phyloP scores from a whole-genome alignment of 1,140 invertebrate genomes.

The Campoletis sonorensis region DNA sequence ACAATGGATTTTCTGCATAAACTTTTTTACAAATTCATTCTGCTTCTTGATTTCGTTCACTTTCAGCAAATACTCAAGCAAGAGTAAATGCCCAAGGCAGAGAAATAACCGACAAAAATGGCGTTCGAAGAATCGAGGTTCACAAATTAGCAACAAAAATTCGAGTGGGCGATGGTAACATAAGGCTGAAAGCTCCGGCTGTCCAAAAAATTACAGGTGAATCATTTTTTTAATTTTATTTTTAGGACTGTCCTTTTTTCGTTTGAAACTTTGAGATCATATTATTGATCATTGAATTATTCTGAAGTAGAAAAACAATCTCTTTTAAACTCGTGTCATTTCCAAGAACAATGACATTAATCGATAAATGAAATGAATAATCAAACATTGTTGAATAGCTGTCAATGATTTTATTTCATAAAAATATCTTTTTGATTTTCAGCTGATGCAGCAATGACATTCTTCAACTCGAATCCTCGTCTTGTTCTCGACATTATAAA shows the following conservation, averaged over 20 bases:
- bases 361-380: background rate
- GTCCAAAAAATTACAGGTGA: constrained; percentile 72
- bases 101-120: constrained; percentile 77
- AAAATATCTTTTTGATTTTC: constrained; percentile 48
- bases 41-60: background rate
- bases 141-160: constrained; percentile 80
- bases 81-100: constrained; percentile 78
- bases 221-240: background rate
- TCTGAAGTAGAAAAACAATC: no score
- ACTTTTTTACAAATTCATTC: constrained; percentile 1
- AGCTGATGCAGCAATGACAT: constrained; percentile 80
- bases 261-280: no score
- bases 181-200: constrained; percentile 75
- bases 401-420: no score
- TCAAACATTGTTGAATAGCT: no score
- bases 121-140: constrained; percentile 78
- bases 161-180: constrained; percentile 79
- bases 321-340: no score
- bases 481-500: constrained; percentile 83
- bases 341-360: no score
- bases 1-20: background rate
- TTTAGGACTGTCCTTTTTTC: no score
- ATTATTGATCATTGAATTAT: no score
- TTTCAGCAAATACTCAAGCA: constrained; percentile 77
- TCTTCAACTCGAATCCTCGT: constrained; percentile 83